Conservation (phyloP, 2,888 invertebrate species). For the Rhagonycha fulva region DNA sequence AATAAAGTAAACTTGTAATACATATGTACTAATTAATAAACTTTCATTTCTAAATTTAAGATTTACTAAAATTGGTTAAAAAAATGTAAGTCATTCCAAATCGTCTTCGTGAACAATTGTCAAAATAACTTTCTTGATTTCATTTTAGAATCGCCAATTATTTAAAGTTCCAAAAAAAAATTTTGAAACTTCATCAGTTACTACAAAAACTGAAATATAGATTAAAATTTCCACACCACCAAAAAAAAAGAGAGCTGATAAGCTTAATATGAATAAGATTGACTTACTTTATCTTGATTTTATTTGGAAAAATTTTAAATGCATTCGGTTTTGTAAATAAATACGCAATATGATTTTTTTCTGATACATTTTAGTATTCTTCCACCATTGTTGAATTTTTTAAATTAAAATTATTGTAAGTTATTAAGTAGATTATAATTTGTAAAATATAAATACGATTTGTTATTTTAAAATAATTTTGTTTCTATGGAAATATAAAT, state of each 20-base stretch:
- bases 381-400: background rate
- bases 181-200: no score
- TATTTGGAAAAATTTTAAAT: no score
- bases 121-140: no score
- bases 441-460: background rate
- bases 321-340: no score
- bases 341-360: background rate
- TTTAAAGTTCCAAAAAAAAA: no score
- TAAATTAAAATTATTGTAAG: background rate
- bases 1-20: background rate
- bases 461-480: background rate
- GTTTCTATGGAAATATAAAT: background rate
- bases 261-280: no score
- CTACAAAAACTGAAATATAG: no score
- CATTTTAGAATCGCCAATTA: background rate
- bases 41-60: background rate
- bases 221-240: no score
- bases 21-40: background rate
- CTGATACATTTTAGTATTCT: background rate
- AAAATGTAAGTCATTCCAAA: background rate
- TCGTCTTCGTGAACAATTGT: no score
- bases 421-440: background rate
- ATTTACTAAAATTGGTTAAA: background rate
- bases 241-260: no score
- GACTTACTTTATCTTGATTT: no score